Evolutionary conservation across 35 echinoderm and acorn worm genomes (phyloP), one percentile per base, ranked within the genome.

Genomic region (Amphiura filiformis): DNA sequence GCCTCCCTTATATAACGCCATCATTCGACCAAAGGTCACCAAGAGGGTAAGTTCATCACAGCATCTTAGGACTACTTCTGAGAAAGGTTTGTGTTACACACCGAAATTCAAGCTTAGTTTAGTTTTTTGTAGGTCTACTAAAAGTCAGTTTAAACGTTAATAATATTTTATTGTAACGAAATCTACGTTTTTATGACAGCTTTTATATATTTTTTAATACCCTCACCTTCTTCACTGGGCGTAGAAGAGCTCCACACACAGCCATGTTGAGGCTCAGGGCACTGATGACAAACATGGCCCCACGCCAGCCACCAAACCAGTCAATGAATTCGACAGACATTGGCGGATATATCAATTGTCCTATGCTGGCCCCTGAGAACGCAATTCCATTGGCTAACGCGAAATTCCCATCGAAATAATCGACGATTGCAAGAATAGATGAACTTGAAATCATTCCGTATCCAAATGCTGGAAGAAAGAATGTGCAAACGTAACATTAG

Each of bases 321-420:
- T 88, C 40, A 11, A 88, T 88, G 7, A 88, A 56, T 34, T 61
- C 39, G 13, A 49, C 31, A n/a, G 31, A 42, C 34, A 88, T 23
- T 13, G 86, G 86, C 1, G 86, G 86, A 34, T 44, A 88, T 13
- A 47, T 76, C 17, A 88, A 39, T 31, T 80, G 44, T 18, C 77
- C 77, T 0, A 80, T 37, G 33, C 76, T 37, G 32, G 57, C 9
- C 56, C 86, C 86, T 1, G 39, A 22, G 18, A 38, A 88, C 5
- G 76, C 75, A 13, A 88, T 15, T 14, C 86, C 86, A 80, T 80
- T 78, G 22, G 77, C 77, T 20, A 88, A 36, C 17, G 86, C 44
- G 42, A 80, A 80, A 17, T 78, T 49, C 35, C 81, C 77, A 9
- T 88, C 31, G 37, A 88, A 88, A 44, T 88, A 81, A 32, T 37